phyloP scores from a whole-genome alignment of 64 coral and sea anemone species.

The Montipora foliosa region DNA sequence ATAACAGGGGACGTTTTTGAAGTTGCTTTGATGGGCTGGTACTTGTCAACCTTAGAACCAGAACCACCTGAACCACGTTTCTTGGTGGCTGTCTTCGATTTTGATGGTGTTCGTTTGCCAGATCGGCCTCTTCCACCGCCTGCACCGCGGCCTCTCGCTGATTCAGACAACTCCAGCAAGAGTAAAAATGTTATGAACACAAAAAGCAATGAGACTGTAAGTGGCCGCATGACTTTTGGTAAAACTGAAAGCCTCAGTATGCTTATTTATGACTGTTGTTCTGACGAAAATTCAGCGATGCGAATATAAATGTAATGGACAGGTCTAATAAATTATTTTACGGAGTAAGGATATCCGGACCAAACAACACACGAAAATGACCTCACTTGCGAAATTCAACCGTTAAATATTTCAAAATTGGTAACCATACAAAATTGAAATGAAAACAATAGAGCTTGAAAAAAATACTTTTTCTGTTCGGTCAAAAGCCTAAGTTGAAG shows the following conservation, averaged over 20 bases:
- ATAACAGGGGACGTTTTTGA: conserved; percentile 3
- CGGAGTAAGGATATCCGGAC: no score
- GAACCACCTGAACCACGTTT: neutral
- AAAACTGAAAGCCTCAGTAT: neutral
- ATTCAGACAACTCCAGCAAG: neutral
- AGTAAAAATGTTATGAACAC: neutral
- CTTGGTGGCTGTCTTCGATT: neutral
- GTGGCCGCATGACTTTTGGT: neutral
- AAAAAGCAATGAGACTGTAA: neutral
- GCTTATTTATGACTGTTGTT: no score
- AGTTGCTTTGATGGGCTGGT: conserved; percentile 6
- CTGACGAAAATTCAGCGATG: no score
- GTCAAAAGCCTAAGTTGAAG: no score
- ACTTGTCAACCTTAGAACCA: neutral
- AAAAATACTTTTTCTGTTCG: no score
- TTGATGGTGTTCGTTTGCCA: neutral
- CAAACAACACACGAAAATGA: no score
- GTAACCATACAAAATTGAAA: no score
- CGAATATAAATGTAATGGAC: no score
- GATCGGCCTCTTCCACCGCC: neutral
- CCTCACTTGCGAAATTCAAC: no score
- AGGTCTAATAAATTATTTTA: no score
- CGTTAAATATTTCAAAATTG: no score
- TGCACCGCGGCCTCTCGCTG: neutral
- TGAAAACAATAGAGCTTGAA: no score